A percentile compares a stretch with the other conserved stretches of the same genome.
Conservation (phyloP, 1,140 invertebrate species). For the Meloidogyne floridensis region DNA sequence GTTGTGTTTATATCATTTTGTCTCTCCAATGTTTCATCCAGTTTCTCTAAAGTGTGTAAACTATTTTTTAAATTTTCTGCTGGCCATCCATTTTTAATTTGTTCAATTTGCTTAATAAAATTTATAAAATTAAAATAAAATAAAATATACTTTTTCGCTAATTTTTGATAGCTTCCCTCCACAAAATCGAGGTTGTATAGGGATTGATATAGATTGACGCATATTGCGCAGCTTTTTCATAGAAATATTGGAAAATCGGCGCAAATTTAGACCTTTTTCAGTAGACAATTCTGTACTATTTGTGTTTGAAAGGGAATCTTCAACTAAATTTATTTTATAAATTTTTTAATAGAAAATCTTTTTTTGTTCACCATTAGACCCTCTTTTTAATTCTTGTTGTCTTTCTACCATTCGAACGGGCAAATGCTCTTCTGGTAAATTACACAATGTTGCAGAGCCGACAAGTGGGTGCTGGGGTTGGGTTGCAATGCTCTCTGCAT, state of each 20-base stretch:
- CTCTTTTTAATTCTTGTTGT: neutral
- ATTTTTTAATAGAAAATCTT: neutral
- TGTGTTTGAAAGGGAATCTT: neutral
- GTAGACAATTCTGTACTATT: neutral
- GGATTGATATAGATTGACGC: neutral
- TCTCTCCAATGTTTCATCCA: neutral
- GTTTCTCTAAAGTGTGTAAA: neutral
- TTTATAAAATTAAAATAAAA: too few species aligned
- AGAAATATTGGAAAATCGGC: neutral
- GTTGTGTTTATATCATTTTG: too few species aligned
- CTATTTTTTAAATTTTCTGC: neutral
- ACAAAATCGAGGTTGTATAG: neutral
- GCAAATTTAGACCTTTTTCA: neutral
- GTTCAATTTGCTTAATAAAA: neutral
- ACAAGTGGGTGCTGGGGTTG: constrained; percentile 37
- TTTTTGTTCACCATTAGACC: neutral
- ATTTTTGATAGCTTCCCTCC: neutral
- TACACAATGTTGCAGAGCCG: constrained; percentile 33
- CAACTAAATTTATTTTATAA: neutral
- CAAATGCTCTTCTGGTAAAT: constrained; percentile 8
- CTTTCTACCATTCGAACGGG: constrained; percentile 28
- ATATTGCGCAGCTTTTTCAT: neutral
- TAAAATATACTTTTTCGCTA: neutral
- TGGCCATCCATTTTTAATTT: neutral
- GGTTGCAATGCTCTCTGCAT: constrained; percentile 34